These are phyloP conservation scores for Blastomussa wellsi DNA, from an alignment of 92 coral and sea anemone species.

Conservation along the genomic window DNA sequence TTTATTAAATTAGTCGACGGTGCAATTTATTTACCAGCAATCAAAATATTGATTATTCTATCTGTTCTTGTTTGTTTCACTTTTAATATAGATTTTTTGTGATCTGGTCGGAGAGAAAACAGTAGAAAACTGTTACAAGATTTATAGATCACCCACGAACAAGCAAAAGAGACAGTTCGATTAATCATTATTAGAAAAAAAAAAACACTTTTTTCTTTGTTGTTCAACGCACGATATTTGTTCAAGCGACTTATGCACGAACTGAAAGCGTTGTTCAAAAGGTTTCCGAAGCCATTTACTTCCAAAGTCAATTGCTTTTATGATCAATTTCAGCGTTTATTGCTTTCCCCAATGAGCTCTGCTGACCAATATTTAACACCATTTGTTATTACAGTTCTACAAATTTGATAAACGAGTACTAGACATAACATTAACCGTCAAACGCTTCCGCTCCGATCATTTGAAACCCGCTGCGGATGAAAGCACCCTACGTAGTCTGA, in stretches of 20 bases:
- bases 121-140: not conserved
- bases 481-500: not conserved
- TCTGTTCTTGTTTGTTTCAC: not conserved
- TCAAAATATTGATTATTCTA: not conserved
- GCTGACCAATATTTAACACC: slow-evolving; percentile 20
- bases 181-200: not conserved
- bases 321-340: slow-evolving; percentile 7
- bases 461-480: not conserved
- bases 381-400: slow-evolving; percentile 4
- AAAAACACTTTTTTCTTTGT: not conserved
- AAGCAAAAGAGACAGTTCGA: not conserved
- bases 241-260: not conserved
- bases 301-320: slow-evolving; percentile 1
- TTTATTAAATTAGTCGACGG: not conserved
- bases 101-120: not conserved
- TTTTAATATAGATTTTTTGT: not conserved
- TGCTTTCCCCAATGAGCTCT: not conserved
- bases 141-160: slow-evolving; percentile 24
- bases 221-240: not conserved
- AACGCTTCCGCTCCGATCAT: slow-evolving; percentile 4
- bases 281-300: slow-evolving; percentile 5
- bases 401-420: slow-evolving; percentile 17
- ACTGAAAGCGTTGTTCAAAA: not conserved
- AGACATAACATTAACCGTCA: slow-evolving; percentile 13
- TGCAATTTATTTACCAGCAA: not conserved